Base-by-base conservation (phyloP, 2,113 vertebrate species). In the Tor tambroides region DNA sequence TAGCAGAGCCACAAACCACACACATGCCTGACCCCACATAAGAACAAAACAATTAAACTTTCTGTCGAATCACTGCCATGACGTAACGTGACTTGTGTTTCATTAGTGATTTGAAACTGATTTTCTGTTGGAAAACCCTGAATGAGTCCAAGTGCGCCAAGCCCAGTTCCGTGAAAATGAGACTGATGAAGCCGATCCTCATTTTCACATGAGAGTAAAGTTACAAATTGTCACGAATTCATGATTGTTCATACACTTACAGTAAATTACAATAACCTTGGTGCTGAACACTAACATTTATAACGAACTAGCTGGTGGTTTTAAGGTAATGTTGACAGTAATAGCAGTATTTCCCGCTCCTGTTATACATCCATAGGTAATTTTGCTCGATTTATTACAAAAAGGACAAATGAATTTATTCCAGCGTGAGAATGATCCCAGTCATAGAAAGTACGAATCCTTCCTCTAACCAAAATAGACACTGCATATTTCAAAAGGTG, bases 211-310 rank as follows among this genome's bases (percentile, higher is more conserved):
- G 12, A 46, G 23, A 26, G 72, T 76, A 17, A 15, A 76, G 14
- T 76, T 76, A 76, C 41, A 76, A 26, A 76, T 9, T 3, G 41
- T 28, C 41, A 76, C 14, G 3, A 76, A 49, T 76, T 76, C 38
- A 17, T 28, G 74, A 76, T 76, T 76, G 74, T 28, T 49, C 74
- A 28, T 49, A 8, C 74, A 49, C 74, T 49, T 76, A 76, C 41
- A 2, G 74, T 76, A 76, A 76, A 76, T 49, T 43, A 76, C 41
- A 49, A 46, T 76, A 76, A 49, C 41, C 74, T 76, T 76, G 46
- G 74, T 76, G 23, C 41, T 46, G 3, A 76, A 9, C 3, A 7
- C 74, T 26, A 26, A 46, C n/a, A 76, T 76, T 76, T 46, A 49
- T 76, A 76, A 76, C 1, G 46, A 49, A 17, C 11, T n/a, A 46